Conservation (phyloP, 2,113 vertebrate genomes). For the Megalops atlanticus region DNA sequence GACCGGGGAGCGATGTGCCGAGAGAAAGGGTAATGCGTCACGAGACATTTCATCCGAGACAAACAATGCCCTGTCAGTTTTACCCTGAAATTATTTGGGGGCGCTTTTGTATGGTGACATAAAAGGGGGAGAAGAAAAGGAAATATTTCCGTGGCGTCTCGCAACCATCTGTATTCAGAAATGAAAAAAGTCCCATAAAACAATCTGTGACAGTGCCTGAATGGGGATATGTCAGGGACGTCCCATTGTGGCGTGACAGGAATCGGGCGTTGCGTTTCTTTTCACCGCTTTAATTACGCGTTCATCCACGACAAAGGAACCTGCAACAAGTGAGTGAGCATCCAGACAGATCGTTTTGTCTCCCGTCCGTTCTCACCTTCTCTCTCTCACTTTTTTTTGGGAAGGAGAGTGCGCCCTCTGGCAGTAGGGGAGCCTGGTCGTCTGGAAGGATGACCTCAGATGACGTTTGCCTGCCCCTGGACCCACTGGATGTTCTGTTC, state of each 20-base stretch:
- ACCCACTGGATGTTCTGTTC: neutral
- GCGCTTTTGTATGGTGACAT: slow-evolving; percentile 16
- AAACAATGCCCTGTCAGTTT: slow-evolving; percentile 19
- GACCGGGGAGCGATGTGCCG: neutral
- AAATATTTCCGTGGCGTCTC: slow-evolving; percentile 36
- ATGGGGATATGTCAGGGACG: slow-evolving; percentile 39
- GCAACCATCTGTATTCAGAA: slow-evolving; percentile 45
- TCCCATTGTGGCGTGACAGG: slow-evolving; percentile 40
- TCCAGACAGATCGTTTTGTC: neutral
- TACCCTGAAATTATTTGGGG: slow-evolving; percentile 11
- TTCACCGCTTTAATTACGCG: slow-evolving; percentile 46
- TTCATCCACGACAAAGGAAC: slow-evolving; percentile 35
- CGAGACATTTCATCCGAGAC: neutral
- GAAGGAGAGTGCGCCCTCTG: neutral
- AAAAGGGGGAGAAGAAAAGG: neutral
- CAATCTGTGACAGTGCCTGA: slow-evolving; percentile 37
- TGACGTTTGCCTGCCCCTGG: too few relatives aligned
- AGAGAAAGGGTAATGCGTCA: neutral
- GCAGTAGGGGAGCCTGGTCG: neutral
- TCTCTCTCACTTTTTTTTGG: neutral
- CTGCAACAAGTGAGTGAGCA: neutral
- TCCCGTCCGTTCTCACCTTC: neutral
- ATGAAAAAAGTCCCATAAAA: slow-evolving; percentile 31
- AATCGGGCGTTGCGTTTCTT: slow-evolving; percentile 25
- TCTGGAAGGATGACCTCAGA: neutral